Base-by-base conservation (phyloP, 2,113 vertebrate genomes). In the Gallinago paraguaiae region DNA sequence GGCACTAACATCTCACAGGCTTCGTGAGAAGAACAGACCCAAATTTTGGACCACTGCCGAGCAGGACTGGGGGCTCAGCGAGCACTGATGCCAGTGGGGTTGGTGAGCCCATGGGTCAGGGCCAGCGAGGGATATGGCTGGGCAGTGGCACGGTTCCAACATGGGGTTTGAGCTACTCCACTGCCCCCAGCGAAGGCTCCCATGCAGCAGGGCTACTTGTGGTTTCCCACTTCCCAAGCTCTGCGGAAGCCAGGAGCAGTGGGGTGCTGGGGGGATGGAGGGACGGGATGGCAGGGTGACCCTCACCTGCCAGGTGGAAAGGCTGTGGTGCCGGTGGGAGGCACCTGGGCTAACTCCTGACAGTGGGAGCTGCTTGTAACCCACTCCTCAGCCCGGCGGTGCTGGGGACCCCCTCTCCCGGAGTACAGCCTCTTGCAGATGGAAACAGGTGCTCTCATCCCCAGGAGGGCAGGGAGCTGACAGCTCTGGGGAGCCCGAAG, bases 71-170 rank as follows among this genome's bases (percentile, higher is more conserved):
- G 46, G 17, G 7, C n/a, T 72, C 9, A 6, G 19, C 39, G 50
- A 11, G 41, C 28, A n/a, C 23, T 3, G 8, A 7, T 51, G 33
- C n/a, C 16, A 20, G 11, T 6, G 15, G 54, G 9, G 31, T 72
- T 23, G 39, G 43, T 3, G 9, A 81, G 50, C 9, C 43, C 8
- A 0, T 13, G n/a, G 53, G 53, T 37, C 35, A 53, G 60, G 53
- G 25, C 4, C 68, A 22, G 61, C 0, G 2, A 77, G 22, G 14
- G 54, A 51, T 0, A 1, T 2, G 4, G 37, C 20, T 9, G 5
- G 39, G 77, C 64, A 68, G 74, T 1, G 1, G 4, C 48, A 65
- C 0, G 0, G 45, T 35, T 67, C 64, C 31, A 57, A 0, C 0
- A 2, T 0, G 0, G 54, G 41, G 7, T 48, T 70, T 61, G 13